Percentiles rank a stretch among this genome's conserved stretches.
These are phyloP conservation scores for Diarsia dahlii DNA, from an alignment of 2,888 invertebrate genomes.

Conservation along the genomic window DNA sequence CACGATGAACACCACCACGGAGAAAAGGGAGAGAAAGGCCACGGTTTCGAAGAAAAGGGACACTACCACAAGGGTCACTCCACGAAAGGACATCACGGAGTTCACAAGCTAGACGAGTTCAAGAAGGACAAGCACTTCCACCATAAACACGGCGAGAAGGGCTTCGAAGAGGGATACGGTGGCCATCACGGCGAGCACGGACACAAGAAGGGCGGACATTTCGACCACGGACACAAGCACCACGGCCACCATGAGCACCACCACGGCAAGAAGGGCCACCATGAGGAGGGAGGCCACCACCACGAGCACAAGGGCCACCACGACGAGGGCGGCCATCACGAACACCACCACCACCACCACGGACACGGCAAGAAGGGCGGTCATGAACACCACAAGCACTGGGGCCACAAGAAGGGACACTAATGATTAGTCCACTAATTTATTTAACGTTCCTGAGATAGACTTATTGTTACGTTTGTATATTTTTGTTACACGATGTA, in stretches of 20 bases:
- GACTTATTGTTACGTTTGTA: conserved; percentile 53
- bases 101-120: conserved; percentile 96
- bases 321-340: conserved; percentile 94
- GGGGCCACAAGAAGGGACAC: conserved; percentile 92
- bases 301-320: conserved; percentile 95
- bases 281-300: conserved; percentile 95
- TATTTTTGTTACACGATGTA: conserved; percentile 65
- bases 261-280: conserved; percentile 95
- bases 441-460: conserved; percentile 41
- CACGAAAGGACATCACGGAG: conserved; percentile 95
- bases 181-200: conserved; percentile 94
- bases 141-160: conserved; percentile 95
- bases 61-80: conserved; percentile 95
- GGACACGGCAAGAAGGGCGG: conserved; percentile 95
- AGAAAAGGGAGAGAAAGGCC: conserved; percentile 92
- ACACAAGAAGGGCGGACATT: conserved; percentile 95
- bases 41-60: conserved; percentile 90
- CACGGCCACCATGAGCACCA: conserved; percentile 94
- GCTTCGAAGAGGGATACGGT: conserved; percentile 94
- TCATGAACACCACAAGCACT: conserved; percentile 94
- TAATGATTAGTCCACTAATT: conserved; percentile 67
- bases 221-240: conserved; percentile 95
- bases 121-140: conserved; percentile 96
- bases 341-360: conserved; percentile 94
- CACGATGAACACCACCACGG: conserved; percentile 92